Conservation (phyloP, 2,113 vertebrate genomes). For the Phyllostomus hastatus region DNA sequence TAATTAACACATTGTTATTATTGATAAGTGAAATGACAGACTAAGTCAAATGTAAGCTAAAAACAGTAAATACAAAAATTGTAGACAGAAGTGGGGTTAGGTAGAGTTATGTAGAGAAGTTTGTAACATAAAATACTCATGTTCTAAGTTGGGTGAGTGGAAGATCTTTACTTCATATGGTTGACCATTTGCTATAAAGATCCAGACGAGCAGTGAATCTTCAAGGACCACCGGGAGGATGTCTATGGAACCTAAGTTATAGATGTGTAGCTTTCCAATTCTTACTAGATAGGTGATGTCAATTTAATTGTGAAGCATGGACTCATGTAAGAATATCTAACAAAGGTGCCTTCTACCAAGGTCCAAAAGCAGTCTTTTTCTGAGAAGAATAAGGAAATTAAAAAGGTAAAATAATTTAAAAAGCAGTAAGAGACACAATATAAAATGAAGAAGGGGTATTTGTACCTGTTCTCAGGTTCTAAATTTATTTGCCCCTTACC, state of each 20-base stretch:
- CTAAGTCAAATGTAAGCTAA: not conserved
- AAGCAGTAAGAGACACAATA: not conserved
- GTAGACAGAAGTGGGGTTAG: not conserved
- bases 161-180: not conserved
- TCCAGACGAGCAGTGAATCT: not conserved
- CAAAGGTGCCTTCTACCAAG: not conserved
- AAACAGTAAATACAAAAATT: not conserved
- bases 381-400: not conserved
- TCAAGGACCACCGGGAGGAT: not conserved
- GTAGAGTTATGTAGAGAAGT: not conserved
- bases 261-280: not conserved
- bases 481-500: accelerated
- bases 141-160: not conserved
- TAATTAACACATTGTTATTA: not conserved
- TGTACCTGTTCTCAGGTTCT: not conserved
- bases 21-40: not conserved
- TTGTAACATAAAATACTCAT: not conserved
- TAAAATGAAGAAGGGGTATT: not conserved
- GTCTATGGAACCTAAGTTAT: not conserved
- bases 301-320: not conserved
- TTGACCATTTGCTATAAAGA: not conserved
- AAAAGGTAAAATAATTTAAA: not conserved
- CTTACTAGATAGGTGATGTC: not conserved
- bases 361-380: not conserved
- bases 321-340: not conserved